Percentiles rank a stretch among this genome's conserved stretches.
phyloP scores from a whole-genome alignment of 2,888 invertebrate species.

The Aradus depressus region DNA sequence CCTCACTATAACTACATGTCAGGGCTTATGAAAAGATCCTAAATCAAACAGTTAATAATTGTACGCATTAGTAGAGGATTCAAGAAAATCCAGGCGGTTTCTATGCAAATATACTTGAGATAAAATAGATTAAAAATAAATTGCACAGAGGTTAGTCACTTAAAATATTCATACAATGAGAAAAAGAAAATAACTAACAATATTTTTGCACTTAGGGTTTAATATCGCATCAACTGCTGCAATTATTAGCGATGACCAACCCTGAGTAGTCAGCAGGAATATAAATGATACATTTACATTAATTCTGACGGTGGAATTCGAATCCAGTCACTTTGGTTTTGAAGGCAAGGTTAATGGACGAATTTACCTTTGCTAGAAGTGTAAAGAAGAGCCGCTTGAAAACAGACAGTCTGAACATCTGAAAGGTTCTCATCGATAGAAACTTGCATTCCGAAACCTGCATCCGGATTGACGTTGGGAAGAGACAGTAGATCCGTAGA shows the following conservation, averaged over 20 bases:
- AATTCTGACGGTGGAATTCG: background rate
- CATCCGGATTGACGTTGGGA: slow-evolving; percentile 96
- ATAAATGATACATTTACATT: background rate
- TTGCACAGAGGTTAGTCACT: too few relatives aligned
- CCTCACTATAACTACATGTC: background rate
- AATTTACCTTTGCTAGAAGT: slow-evolving; percentile 74
- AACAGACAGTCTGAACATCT: slow-evolving; percentile 80
- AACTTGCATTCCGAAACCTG: slow-evolving; percentile 96
- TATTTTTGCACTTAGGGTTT: too few relatives aligned
- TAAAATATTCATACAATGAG: too few relatives aligned
- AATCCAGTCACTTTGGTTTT: background rate
- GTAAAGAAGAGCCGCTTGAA: slow-evolving; percentile 95
- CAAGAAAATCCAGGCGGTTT: too few relatives aligned
- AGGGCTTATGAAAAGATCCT: slow-evolving; percentile 7
- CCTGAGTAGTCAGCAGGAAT: too few relatives aligned
- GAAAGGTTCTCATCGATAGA: slow-evolving; percentile 83
- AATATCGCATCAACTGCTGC: too few relatives aligned
- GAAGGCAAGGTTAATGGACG: too few relatives aligned
- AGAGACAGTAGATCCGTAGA: slow-evolving; percentile 91
- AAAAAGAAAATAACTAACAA: too few relatives aligned
- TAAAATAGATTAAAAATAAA: too few relatives aligned
- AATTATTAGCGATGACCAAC: too few relatives aligned
- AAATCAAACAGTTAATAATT: slow-evolving; percentile 3
- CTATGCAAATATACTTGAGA: too few relatives aligned
- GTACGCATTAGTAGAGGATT: too few relatives aligned